Evolutionary conservation across 2,888 invertebrate genomes (phyloP), one percentile per base, ranked within the genome.

Genomic region (Deilephila porcellus): DNA sequence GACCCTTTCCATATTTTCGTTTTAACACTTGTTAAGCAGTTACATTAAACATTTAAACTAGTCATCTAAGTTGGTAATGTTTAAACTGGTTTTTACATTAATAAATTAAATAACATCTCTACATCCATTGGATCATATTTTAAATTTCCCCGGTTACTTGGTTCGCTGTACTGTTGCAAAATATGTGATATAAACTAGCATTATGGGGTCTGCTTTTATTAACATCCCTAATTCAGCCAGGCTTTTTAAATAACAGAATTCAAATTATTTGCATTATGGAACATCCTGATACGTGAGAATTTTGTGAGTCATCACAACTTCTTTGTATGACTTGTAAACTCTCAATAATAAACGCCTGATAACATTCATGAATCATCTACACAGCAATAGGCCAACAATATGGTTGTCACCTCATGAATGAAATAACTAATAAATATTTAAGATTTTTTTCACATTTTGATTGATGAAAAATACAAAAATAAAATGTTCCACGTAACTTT

Each of bases 51-150:
- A 70, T 75, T 56, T 67, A 80, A 78, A 78, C 76, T 76, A 76
- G 76, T 76, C 76, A 75, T 79, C 77, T 80, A 60, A 76, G 77
- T 78, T 75, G 75, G 73, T 75, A 78, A 76, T 75, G 81, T 74
- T 79, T 77, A 74, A 20, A 71, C 76, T 77, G 73, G 75, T 71
- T 71, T 74, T 60, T 56, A 34, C 52, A 72, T 53, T 32, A 52
- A 29, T 52, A 67, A 60, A 60, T 60, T 60, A 60, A 67, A n/a
- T 67, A 67, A 17, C 34, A n/a, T 52, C 45, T 52, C 52, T 29
- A 67, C 7, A n/a, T 64, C 64, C 45, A 64, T 45, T 67, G 25
- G 52, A 25, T 52, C 17, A 19, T 67, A 52, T 45, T 37, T 63
- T 34, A 34, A 1, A 52, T 67, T 52, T 67, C 5, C 34, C 45